Base-by-base conservation (phyloP, 2,888 invertebrate genomes). In the Callyntrura guangdongensis region DNA sequence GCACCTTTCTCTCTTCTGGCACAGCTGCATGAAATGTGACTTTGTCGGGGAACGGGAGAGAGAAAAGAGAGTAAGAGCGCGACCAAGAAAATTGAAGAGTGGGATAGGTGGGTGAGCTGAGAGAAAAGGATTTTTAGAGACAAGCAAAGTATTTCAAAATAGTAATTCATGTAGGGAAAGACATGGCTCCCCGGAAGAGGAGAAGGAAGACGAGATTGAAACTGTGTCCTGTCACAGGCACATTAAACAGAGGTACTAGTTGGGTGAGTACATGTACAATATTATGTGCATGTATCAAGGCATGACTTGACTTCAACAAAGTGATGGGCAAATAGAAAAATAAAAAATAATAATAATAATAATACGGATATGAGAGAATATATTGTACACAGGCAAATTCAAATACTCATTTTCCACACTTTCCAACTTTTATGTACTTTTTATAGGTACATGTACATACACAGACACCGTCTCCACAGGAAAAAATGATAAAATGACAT, bases 111-210 rank as follows among this genome's bases (percentile, higher is more conserved):
- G 22, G 17, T 25, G n/a, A n/a, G 36, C 6, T 12, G 88, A 49
- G 61, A 36, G 36, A 36, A 69, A 81, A n/a, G n/a, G 86, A 61
- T 79, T 86, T 90, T 84, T 67, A 25, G 72, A 67, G 22, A 27
- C 69, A 22, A 59, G 74, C 17, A 89, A 86, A 90, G 86, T 90
- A 79, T 59, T 86, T 90, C 82, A 22, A 90, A 90, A 90, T 82
- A 84, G 90, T 82, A 86, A 90, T 90, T 90, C 86, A 90, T 90
- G 82, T 67, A 59, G 45, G 56, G 61, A 36, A 27, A 49, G 74
- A 72, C n/a, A 14, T 14, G 56, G 53, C 1, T 11, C 74, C 27
- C 6, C 0, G n/a, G 72, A 72, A 27, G 8, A 14, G 56, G 61
- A 85, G 77, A 89, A 36, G 12, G 84, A 85, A 64, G 47, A 89